Conservation (phyloP, 1,140 invertebrate species). For the Meloidogyne hapla region DNA sequence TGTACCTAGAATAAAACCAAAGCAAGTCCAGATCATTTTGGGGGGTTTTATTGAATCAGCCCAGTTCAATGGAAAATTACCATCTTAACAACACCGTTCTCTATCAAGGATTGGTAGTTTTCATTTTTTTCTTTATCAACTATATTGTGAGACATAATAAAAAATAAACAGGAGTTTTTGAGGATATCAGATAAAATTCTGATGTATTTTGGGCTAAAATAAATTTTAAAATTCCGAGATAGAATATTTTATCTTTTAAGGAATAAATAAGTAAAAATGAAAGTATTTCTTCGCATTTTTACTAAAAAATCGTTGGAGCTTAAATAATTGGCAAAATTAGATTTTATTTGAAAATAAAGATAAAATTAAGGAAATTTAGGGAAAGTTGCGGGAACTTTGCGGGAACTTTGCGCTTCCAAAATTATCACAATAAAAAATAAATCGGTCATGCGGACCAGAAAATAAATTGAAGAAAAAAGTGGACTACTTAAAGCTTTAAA, state of each 20-base stretch:
- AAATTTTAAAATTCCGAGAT: neutral
- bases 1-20: too few species aligned
- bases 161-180: too few species aligned
- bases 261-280: neutral
- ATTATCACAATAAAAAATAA: neutral
- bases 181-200: too few species aligned
- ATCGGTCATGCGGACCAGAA: neutral
- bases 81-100: too few species aligned
- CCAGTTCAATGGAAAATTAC: too few species aligned
- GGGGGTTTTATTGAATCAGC: too few species aligned
- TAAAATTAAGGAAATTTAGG: neutral
- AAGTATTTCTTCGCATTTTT: neutral
- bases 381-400: neutral
- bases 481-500: neutral
- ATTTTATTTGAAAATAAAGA: neutral
- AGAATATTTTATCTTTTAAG: neutral
- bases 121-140: too few species aligned
- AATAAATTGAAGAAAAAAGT: neutral
- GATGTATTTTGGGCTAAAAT: neutral
- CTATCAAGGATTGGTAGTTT: too few species aligned
- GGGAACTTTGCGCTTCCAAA: neutral
- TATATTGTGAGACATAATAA: too few species aligned
- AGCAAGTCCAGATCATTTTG: too few species aligned
- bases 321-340: constrained; percentile 1
- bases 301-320: neutral